Evolutionary conservation across 1,140 invertebrate genomes (phyloP).

Genomic region (Saccostrea cuccullata): DNA sequence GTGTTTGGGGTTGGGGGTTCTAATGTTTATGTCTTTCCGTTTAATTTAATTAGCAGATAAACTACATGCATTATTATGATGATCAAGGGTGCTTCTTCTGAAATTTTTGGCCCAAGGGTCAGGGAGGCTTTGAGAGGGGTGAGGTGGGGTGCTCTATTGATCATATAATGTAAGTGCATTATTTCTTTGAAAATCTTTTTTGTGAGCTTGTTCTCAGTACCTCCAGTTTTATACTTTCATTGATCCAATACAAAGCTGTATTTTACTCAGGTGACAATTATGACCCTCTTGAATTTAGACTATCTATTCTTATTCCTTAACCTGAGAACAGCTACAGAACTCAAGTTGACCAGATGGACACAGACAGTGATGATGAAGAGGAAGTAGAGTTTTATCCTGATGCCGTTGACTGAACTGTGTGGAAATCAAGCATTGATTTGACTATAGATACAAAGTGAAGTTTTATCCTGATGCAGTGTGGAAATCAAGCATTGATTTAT

Average conservation of each 20-base stretch:
- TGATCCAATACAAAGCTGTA: too few relatives aligned
- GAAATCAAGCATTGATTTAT: not conserved
- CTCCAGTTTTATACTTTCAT: too few relatives aligned
- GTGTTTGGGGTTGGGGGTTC: too few relatives aligned
- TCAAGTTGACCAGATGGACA: not conserved
- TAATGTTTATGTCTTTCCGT: too few relatives aligned
- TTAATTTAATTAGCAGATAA: too few relatives aligned
- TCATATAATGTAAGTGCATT: too few relatives aligned
- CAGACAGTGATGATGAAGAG: not conserved
- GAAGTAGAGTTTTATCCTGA: constrained; percentile 22
- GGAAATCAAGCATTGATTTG: not conserved
- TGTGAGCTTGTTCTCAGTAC: too few relatives aligned
- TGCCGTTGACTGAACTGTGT: not conserved
- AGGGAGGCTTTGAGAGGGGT: not conserved
- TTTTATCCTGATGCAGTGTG: constrained; percentile 4
- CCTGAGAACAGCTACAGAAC: not conserved
- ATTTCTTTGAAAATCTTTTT: too few relatives aligned
- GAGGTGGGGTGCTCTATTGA: not conserved
- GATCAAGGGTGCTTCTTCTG: too few relatives aligned
- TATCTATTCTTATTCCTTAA: not conserved
- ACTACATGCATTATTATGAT: too few relatives aligned
- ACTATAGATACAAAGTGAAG: not conserved
- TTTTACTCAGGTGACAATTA: too few relatives aligned
- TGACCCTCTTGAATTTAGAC: not conserved
- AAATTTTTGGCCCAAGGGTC: too few relatives aligned